These are phyloP conservation scores for Lynx canadensis DNA, from an alignment of 2,113 vertebrate genomes.

Conservation along the genomic window DNA sequence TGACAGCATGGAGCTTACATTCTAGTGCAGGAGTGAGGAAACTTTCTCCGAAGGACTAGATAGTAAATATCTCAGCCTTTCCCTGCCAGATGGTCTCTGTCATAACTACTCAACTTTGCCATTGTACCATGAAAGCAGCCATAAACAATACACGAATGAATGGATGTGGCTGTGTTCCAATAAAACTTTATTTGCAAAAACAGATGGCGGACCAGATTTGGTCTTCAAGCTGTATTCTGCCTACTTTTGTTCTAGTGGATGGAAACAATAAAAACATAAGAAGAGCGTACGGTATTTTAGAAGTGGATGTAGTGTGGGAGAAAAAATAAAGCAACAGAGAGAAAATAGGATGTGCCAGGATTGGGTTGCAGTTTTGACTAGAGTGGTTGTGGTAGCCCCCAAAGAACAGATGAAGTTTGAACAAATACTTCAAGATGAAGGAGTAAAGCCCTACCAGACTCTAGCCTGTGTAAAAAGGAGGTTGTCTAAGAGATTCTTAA, in stretches of 20 bases:
- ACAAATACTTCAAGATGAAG: neutral
- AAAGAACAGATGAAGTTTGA: neutral
- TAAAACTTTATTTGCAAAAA: conserved; percentile 12
- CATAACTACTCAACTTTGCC: neutral
- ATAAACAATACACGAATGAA: neutral
- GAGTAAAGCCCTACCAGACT: neutral
- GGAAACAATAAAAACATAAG: neutral
- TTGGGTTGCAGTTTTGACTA: neutral
- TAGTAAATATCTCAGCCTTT: neutral
- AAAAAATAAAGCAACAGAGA: neutral
- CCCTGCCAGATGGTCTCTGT: neutral
- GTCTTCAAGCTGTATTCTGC: neutral
- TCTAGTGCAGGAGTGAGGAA: neutral
- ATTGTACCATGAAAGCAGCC: neutral
- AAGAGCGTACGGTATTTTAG: neutral
- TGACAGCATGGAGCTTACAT: neutral
- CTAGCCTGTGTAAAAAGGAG: neutral
- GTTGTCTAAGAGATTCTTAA: neutral
- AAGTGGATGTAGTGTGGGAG: neutral
- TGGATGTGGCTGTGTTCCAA: neutral
- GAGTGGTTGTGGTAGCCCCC: neutral
- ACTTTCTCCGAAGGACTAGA: neutral
- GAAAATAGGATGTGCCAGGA: neutral
- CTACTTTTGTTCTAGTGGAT: neutral
- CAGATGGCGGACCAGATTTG: neutral